Evolutionary conservation across 2,797 vertebrate genomes (phyloP).

Genomic region (Myripristis murdjan): DNA sequence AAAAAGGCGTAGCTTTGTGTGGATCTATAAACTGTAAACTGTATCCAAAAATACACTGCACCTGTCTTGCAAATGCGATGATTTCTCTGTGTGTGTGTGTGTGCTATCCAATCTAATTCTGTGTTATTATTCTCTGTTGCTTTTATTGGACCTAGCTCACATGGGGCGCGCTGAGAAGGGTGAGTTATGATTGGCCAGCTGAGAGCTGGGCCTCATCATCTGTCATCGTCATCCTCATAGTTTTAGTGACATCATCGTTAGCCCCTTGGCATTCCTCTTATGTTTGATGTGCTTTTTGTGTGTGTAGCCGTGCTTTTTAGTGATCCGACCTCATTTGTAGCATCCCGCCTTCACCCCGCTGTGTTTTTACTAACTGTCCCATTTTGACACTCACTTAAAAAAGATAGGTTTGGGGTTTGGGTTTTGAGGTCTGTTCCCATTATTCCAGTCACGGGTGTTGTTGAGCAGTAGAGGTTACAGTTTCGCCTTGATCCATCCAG

Average conservation of each 20-base stretch:
- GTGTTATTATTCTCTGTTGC: conserved; percentile 74
- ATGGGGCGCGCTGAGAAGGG: conserved; percentile 83
- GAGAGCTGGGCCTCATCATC: conserved; percentile 62
- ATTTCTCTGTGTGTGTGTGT: background rate
- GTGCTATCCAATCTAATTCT: conserved; percentile 61
- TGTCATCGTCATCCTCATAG: conserved; percentile 9
- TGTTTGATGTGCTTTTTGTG: background rate
- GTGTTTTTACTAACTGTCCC: conserved; percentile 40
- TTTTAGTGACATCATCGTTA: conserved; percentile 26
- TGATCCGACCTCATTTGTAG: background rate
- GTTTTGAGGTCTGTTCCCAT: too few species aligned
- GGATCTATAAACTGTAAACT: background rate
- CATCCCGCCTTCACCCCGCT: conserved; percentile 11
- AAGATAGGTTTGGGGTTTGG: too few species aligned
- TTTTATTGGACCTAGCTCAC: conserved; percentile 78
- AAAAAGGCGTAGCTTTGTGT: background rate
- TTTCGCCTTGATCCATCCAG: too few species aligned
- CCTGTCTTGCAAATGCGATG: background rate
- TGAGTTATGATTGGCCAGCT: conserved; percentile 73
- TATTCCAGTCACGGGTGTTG: too few species aligned
- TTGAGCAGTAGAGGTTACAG: too few species aligned
- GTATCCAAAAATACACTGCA: too few species aligned
- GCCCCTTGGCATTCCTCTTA: conserved; percentile 11
- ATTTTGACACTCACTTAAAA: conserved; percentile 25
- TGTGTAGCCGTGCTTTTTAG: conserved; percentile 17